These are phyloP conservation scores for Melanotus villosus DNA, from an alignment of 2,888 invertebrate genomes.

Conservation along the genomic window DNA sequence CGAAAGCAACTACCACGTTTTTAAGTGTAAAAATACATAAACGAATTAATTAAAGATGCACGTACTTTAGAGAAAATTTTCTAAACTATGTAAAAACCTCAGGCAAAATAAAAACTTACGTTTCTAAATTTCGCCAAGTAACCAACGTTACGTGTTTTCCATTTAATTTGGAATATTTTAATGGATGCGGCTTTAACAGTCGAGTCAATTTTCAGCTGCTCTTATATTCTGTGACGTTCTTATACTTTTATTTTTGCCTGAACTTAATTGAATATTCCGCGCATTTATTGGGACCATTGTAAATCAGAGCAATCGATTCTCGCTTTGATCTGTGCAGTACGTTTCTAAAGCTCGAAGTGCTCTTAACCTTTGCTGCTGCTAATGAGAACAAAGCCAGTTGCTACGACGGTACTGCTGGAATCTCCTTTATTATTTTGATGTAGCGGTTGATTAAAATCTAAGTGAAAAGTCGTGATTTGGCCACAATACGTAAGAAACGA, in stretches of 20 bases:
- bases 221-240: background rate
- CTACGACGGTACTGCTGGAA: constrained; percentile 7
- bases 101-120: too few species aligned
- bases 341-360: constrained; percentile 18
- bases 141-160: too few species aligned
- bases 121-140: too few species aligned
- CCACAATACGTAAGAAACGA: too few species aligned
- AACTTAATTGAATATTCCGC: constrained; percentile 29
- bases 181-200: background rate
- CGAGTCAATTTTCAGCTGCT: constrained; percentile 12
- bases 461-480: too few species aligned
- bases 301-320: constrained; percentile 25
- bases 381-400: constrained; percentile 15
- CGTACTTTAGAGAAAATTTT: too few species aligned
- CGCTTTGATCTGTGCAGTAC: constrained; percentile 17
- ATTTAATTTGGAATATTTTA: too few species aligned
- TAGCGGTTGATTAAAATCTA: constrained; percentile 18
- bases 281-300: constrained; percentile 20
- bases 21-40: too few species aligned
- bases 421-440: constrained; percentile 24
- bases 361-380: constrained; percentile 25
- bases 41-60: too few species aligned
- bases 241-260: constrained; percentile 12
- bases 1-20: too few species aligned
- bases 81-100: too few species aligned